These are phyloP conservation scores for Ophioderma brevispina DNA, from an alignment of 35 echinoderm and acorn worm genomes.

Conservation along the genomic window DNA sequence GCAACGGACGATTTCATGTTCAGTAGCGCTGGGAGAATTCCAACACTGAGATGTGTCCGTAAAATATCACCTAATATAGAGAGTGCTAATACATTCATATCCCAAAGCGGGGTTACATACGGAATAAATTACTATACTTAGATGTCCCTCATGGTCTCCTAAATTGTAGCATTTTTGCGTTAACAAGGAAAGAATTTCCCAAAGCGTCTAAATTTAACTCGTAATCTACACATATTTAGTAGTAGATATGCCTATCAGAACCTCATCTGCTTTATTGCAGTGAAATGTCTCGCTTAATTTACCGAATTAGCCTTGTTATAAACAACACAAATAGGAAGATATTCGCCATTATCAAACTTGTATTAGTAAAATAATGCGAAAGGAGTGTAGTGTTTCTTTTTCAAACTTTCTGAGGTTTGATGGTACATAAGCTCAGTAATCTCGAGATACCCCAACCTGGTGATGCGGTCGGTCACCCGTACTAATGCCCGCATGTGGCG, in stretches of 20 bases:
- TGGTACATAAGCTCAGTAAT: not conserved
- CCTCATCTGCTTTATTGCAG: not conserved
- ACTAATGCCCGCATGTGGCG: constrained; percentile 4
- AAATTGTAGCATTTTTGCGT: constrained; percentile 7
- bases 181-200: constrained; percentile 10
- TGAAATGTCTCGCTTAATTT: constrained; percentile 4
- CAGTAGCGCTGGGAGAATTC: not conserved
- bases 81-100: not conserved
- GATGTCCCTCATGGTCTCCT: not conserved
- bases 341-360: not conserved
- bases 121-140: not conserved
- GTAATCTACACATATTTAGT: not conserved
- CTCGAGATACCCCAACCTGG: not conserved
- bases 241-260: not conserved
- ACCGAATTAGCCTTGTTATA: not conserved
- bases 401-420: not conserved
- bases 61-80: not conserved
- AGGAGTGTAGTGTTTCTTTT: not conserved
- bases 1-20: constrained; percentile 2
- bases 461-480: constrained; percentile 3
- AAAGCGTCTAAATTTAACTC: not conserved
- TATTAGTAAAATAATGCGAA: not conserved
- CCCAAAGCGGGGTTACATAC: not conserved
- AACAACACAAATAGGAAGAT: not conserved
- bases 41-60: not conserved